Conservation (phyloP, 2,888 invertebrate genomes). For the Ariolimax columbianus region DNA sequence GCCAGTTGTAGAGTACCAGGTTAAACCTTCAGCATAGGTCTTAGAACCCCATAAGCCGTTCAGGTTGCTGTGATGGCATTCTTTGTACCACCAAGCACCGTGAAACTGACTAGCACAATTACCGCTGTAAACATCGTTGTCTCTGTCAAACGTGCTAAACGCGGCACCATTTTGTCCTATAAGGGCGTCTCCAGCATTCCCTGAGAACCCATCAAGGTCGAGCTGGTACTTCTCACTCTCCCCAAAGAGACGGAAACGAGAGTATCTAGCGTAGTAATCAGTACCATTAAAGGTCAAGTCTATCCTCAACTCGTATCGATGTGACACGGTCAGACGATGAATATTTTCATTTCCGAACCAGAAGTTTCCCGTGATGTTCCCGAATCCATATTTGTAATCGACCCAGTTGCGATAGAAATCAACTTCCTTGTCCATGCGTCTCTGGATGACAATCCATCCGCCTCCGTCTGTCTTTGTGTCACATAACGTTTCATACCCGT, state of each 20-base stretch:
- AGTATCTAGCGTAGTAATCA: neutral
- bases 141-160: neutral
- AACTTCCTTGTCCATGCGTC: too few relatives aligned
- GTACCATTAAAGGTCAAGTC: slow-evolving; percentile 61
- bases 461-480: too few relatives aligned
- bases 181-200: neutral
- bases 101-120: neutral
- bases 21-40: neutral
- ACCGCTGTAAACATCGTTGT: neutral
- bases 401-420: too few relatives aligned
- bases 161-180: neutral
- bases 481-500: too few relatives aligned
- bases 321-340: too few relatives aligned
- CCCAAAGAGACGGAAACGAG: neutral
- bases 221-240: neutral
- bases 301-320: slow-evolving; percentile 52
- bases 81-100: neutral
- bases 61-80: neutral
- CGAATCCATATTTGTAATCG: too few relatives aligned
- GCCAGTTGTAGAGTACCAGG: neutral
- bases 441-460: too few relatives aligned
- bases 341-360: too few relatives aligned
- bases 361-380: too few relatives aligned
- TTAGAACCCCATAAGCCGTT: neutral
- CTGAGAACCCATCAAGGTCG: neutral